phyloP scores from a whole-genome alignment of 2,797 vertebrate genomes.

The Hybognathus amarus region DNA sequence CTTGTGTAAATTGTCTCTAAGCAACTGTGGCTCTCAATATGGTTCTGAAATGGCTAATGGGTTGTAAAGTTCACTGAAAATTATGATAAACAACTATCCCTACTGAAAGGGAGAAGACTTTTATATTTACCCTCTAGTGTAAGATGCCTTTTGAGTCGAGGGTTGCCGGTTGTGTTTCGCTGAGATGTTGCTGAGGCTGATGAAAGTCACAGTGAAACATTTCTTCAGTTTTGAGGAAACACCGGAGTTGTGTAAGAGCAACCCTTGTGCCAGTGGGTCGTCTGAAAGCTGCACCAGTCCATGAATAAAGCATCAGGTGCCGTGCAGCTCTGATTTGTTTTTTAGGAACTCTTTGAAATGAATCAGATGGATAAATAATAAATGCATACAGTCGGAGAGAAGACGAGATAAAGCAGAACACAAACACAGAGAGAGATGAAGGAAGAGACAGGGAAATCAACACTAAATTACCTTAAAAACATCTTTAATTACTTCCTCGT shows the following conservation, averaged over 20 bases:
- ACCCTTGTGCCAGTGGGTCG: constrained; percentile 20
- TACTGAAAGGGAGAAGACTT: not conserved
- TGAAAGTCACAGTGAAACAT: constrained; percentile 21
- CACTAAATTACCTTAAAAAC: not conserved
- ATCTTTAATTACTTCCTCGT: not conserved
- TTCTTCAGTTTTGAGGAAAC: constrained; percentile 25
- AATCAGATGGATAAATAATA: constrained; percentile 62
- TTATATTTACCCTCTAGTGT: not conserved
- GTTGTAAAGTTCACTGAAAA: constrained; percentile 20
- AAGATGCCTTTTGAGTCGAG: not conserved
- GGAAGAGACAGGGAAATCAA: not conserved
- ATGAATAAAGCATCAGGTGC: constrained; percentile 59
- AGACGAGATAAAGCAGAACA: constrained; percentile 39
- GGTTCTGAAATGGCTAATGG: constrained; percentile 32
- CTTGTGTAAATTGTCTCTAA: constrained; percentile 44
- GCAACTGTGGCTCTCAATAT: constrained; percentile 42
- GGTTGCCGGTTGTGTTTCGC: not conserved
- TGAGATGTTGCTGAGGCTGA: constrained; percentile 6
- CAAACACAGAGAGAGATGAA: constrained; percentile 1
- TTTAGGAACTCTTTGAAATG: constrained; percentile 56
- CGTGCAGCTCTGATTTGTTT: constrained; percentile 52
- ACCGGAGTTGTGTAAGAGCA: constrained; percentile 6
- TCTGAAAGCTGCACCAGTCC: constrained; percentile 40
- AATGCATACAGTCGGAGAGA: constrained; percentile 44
- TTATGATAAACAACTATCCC: constrained; percentile 17